Evolutionary conservation across 2,888 invertebrate genomes (phyloP), one percentile per base, ranked within the genome.

Genomic region (Shargacucullia verbasci): DNA sequence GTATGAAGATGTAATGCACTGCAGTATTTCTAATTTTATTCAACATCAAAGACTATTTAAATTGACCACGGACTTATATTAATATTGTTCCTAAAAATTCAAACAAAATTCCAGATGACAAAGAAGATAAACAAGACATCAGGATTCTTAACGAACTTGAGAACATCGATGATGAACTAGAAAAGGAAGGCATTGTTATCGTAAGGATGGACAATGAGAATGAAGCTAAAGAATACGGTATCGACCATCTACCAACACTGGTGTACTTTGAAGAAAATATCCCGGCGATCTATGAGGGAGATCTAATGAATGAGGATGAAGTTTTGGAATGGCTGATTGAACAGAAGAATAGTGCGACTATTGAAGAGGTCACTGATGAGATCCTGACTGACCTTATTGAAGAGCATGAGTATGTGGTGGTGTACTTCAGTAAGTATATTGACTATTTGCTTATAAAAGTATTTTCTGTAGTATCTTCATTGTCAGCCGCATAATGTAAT

Each of bases 311-410:
- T 82, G 98, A 98, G 89, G 97, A 98, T 56, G 97, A 98, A 92
- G 98, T 98, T 5, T 90, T 98, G n/a, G 96, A 97, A 75, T 98
- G 98, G 98, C 90, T 97, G 0, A 95, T 98, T 67, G 96, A 98
- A 74, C 98, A 98, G 83, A 98, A 98, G 88, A 96, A 96, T 81
- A 96, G 97, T 0, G 98, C 98, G 8, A 98, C 98, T 5, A 98
- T 98, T 78, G 98, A 98, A 91, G 98, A 98, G 92, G 98, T 98
- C 37, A 98, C 98, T 3, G 98, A 98, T 86, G 98, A 98, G 92
- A 98, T 98, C 78, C 90, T 98, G 25, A 95, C 95, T 61, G 97
- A 97, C 79, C 95, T 98, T 25, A 97, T 98, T 75, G 97, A 97
- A 70, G 97, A 98, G 82, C 97, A 98, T 81, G 98, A 98, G 94